Evolutionary conservation across 2,888 invertebrate species (phyloP).

Genomic region (Hypena proboscidalis): DNA sequence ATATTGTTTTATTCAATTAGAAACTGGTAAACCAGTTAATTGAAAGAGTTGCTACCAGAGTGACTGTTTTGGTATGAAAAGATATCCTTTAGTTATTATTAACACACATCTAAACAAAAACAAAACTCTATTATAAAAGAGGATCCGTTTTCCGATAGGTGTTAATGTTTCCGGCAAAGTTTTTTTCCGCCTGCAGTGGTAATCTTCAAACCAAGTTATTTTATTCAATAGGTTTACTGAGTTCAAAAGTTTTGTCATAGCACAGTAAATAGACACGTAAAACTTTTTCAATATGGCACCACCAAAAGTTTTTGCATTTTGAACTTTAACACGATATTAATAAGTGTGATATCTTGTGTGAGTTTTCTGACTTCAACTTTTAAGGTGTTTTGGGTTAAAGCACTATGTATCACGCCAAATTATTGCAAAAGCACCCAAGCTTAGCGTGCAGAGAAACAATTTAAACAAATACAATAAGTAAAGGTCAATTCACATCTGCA

Average conservation of each 20-base stretch:
- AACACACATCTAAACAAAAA: no score
- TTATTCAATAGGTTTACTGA: constrained; percentile 3
- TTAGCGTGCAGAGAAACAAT: not conserved
- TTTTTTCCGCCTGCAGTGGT: constrained; percentile 28
- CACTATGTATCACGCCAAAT: not conserved
- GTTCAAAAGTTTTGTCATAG: constrained; percentile 25
- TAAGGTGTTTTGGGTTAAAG: not conserved
- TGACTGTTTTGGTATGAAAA: no score
- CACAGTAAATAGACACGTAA: constrained; percentile 2
- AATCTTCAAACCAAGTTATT: constrained; percentile 10
- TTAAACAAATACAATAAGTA: no score
- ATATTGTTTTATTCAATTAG: no score
- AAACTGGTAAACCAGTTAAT: no score
- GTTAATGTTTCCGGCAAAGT: constrained; percentile 32
- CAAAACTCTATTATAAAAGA: no score
- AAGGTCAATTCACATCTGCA: no score
- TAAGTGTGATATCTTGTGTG: not conserved
- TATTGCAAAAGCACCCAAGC: not conserved
- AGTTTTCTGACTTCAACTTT: not conserved
- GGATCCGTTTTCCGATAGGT: constrained; percentile 45
- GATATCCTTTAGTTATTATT: no score
- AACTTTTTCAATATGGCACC: constrained; percentile 15
- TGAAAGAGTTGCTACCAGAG: no score
- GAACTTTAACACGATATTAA: not conserved
- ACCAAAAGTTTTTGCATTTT: not conserved